Evolutionary conservation across 2,888 invertebrate species (phyloP).

Genomic region (Calameuta filiformis): DNA sequence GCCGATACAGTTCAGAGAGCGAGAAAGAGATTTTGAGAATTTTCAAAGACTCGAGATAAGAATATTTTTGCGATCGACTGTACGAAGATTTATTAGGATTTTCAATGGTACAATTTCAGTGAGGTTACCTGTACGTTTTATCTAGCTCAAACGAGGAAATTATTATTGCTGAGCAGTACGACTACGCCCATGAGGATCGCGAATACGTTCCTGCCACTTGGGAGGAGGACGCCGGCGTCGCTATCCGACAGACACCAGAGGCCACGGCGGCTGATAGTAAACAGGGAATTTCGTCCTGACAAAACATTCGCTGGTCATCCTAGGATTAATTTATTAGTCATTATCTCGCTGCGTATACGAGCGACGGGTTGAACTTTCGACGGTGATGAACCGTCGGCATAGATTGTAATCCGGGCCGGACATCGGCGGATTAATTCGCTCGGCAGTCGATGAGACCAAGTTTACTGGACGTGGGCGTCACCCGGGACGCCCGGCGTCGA

Average conservation of each 20-base stretch:
- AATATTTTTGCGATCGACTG: not conserved
- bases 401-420: not conserved
- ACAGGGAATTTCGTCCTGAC: not conserved
- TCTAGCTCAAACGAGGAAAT: not conserved
- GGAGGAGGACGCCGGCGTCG: not conserved
- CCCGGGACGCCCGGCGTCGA: not conserved
- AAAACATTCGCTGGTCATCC: not conserved
- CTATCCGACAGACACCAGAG: not conserved
- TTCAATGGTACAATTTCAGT: not conserved
- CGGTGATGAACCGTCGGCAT: conserved; percentile 3
- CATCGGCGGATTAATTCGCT: not conserved
- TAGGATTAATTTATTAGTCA: not conserved
- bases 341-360: not conserved
- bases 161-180: not conserved
- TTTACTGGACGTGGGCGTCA: not conserved
- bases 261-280: not conserved
- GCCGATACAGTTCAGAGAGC: not conserved
- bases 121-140: not conserved
- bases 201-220: not conserved
- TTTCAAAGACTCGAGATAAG: not conserved
- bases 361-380: conserved; percentile 3
- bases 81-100: not conserved
- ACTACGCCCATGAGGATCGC: not conserved
- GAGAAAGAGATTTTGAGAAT: not conserved
- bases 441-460: not conserved